phyloP scores from a whole-genome alignment of 2,113 vertebrate species.

The Alethe diademata region DNA sequence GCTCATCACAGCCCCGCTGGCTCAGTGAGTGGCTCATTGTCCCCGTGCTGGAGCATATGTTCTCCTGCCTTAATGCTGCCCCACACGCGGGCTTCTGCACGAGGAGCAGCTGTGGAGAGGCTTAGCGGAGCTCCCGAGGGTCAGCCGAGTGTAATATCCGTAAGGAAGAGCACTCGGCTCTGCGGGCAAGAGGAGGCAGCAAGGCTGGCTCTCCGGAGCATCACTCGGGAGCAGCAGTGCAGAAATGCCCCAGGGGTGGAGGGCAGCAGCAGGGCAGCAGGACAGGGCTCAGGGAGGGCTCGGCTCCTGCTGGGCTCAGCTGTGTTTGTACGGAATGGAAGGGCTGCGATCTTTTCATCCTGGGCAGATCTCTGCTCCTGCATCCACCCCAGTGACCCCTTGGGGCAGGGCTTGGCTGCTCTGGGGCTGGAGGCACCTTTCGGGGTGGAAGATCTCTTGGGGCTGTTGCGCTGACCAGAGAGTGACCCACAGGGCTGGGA shows the following conservation, averaged over 20 bases:
- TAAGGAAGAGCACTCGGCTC: neutral
- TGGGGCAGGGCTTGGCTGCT: neutral
- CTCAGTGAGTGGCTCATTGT: neutral
- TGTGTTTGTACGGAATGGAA: neutral
- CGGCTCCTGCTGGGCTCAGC: neutral
- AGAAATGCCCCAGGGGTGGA: neutral
- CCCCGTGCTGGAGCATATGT: neutral
- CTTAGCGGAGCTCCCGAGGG: neutral
- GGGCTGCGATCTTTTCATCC: neutral
- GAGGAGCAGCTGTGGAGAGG: conserved; percentile 8
- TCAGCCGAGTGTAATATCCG: neutral
- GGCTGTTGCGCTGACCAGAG: neutral
- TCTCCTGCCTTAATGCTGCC: neutral
- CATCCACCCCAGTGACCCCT: neutral
- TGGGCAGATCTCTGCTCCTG: neutral
- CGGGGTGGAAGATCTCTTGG: neutral
- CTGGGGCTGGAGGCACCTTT: neutral
- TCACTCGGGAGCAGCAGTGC: neutral
- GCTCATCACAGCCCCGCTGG: neutral
- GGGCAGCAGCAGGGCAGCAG: neutral
- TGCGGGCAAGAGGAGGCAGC: neutral
- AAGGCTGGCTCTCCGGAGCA: neutral
- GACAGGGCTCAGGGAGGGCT: neutral
- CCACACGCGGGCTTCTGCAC: neutral
- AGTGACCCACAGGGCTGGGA: neutral